Evolutionary conservation across 2,113 vertebrate genomes (phyloP), one percentile per base, ranked within the genome.

Genomic region (Catharus minimus): DNA sequence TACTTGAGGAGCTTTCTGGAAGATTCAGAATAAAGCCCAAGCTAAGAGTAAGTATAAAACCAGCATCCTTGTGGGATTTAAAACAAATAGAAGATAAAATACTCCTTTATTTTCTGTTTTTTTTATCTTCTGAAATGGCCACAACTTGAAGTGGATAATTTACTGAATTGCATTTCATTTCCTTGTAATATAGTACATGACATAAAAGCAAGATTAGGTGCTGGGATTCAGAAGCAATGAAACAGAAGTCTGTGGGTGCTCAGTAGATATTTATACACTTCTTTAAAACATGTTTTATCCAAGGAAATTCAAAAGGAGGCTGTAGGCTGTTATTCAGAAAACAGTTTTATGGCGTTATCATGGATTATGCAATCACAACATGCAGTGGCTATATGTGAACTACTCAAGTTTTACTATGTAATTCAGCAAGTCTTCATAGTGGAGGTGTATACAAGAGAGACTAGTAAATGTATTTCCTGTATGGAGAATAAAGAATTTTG

Each of bases 161-260:
- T 95, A 94, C 90, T 85, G 92, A 95, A 93, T 93, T 90, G 62
- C 83, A 82, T 95, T 96, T 87, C 74, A 88, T 93, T 93, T 95
- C 81, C 88, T 69, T 86, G 86, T 86, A 94, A 93, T 90, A 56
- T 52, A 90, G 74, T 90, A 93, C 90, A 95, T 88, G 92, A 82
- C 83, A 93, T 89, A 86, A 82, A 95, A 93, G 58, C 83, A 82
- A 89, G 86, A 95, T 90, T 85, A 94, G 83, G 73, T 75, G 19
- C 80, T 60, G 41, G 53, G 73, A 94, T 86, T 94, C 92, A 90
- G 73, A 81, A 94, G 33, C 41, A 94, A 61, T 65, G 86, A 78
- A 88, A 94, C 61, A 94, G 65, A 91, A 86, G 56, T 78, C 65
- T 71, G 26, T 95, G 88, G 82, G 62, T 89, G 83, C 90, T 86